Conservation (phyloP, 2,797 vertebrate species). For the Sebastes hubbsi region DNA sequence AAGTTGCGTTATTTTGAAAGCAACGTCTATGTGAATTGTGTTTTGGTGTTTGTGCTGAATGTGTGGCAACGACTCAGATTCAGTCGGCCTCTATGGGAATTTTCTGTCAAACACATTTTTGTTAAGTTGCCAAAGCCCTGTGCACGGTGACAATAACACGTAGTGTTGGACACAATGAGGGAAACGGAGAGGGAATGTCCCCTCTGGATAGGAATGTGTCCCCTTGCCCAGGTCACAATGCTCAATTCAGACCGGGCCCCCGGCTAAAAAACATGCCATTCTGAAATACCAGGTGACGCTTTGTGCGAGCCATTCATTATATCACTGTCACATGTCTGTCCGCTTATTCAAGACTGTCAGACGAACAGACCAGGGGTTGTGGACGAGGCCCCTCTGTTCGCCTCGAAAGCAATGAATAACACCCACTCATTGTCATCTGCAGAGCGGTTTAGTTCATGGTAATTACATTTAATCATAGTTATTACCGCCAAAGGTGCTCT, state of each 20-base stretch:
- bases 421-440: conserved; percentile 55
- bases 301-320: conserved; percentile 68
- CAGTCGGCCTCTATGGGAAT: conserved; percentile 26
- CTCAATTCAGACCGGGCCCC: conserved; percentile 50
- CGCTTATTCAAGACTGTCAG: conserved; percentile 41
- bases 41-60: background rate
- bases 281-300: conserved; percentile 71
- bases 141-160: conserved; percentile 53
- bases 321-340: conserved; percentile 60
- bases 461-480: conserved; percentile 66
- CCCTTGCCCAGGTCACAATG: conserved; percentile 65
- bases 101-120: conserved; percentile 47
- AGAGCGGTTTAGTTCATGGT: conserved; percentile 31
- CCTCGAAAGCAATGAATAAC: conserved; percentile 49
- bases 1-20: background rate
- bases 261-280: conserved; percentile 50
- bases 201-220: conserved; percentile 69
- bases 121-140: conserved; percentile 51
- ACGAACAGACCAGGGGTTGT: conserved; percentile 23
- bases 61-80: background rate
- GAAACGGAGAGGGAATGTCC: conserved; percentile 53
- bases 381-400: conserved; percentile 28
- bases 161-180: conserved; percentile 56
- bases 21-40: background rate
- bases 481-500: conserved; percentile 41